These are phyloP conservation scores for Heliconius cydno DNA, from an alignment of 2,888 invertebrate genomes.

Conservation along the genomic window DNA sequence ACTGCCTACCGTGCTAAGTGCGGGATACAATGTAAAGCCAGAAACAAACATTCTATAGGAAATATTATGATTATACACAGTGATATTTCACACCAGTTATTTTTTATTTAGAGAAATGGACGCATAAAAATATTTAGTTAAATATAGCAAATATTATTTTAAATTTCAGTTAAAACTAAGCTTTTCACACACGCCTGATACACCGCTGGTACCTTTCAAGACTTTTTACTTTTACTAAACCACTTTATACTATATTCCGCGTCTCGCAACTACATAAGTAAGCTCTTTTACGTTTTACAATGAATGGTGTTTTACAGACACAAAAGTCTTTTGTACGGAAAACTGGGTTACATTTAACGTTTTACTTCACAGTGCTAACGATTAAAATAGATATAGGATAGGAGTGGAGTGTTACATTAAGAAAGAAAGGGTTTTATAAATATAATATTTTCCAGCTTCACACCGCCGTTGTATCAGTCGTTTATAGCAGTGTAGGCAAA, in stretches of 20 bases:
- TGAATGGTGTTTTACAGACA: constrained; percentile 38
- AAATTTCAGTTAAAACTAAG: not conserved
- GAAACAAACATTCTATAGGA: not conserved
- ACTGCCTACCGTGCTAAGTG: no score
- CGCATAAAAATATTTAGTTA: not conserved
- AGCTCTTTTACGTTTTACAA: constrained; percentile 37
- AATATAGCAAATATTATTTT: not conserved
- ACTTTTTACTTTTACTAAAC: constrained; percentile 22
- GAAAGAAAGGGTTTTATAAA: no score
- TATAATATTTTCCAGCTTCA: not conserved
- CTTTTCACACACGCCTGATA: not conserved
- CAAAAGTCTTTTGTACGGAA: constrained; percentile 43
- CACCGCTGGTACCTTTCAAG: not conserved
- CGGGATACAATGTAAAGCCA: not conserved
- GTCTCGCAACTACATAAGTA: constrained; percentile 32
- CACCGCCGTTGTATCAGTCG: no score
- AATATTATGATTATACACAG: no score
- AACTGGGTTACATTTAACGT: constrained; percentile 42
- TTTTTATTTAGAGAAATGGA: no score
- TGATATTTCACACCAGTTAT: no score
- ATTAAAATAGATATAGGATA: constrained; percentile 29
- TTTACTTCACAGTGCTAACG: constrained; percentile 23
- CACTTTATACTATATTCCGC: constrained; percentile 17
- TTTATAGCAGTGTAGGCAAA: no score
- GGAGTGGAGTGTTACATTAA: not conserved